These are phyloP conservation scores for Mastomys coucha DNA, from an alignment of 2,113 vertebrate genomes.

Conservation along the genomic window DNA sequence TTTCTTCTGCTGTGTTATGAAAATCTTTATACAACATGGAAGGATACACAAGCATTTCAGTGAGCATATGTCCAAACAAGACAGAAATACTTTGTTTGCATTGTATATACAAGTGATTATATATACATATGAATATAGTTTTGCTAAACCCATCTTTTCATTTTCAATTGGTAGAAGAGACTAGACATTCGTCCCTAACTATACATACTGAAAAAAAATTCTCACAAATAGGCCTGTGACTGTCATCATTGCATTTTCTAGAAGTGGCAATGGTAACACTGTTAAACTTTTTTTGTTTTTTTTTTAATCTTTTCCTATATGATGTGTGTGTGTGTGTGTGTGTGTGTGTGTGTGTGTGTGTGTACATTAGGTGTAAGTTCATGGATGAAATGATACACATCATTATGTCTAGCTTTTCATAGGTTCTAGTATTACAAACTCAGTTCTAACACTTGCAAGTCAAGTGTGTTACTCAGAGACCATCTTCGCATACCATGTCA, in stretches of 20 bases:
- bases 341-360: background rate
- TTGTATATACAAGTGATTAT: background rate
- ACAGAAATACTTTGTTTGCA: background rate
- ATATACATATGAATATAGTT: background rate
- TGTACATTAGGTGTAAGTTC: background rate
- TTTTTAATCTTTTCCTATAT: background rate
- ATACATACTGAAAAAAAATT: background rate
- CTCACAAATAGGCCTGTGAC: background rate
- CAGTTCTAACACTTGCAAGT: background rate
- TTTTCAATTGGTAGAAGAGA: background rate
- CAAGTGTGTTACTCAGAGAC: background rate
- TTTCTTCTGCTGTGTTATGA: conserved; percentile 24
- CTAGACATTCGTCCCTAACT: background rate
- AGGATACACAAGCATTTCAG: background rate
- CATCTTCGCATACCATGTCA: background rate
- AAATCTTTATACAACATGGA: background rate
- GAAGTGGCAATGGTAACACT: rapidly evolving
- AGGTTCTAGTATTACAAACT: background rate
- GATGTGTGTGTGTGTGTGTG: background rate
- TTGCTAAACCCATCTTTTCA: background rate
- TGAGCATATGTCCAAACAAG: background rate
- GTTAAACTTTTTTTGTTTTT: background rate
- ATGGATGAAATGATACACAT: background rate
- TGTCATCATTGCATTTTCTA: background rate
- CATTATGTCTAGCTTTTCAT: too few relatives aligned